Evolutionary conservation across 1,140 invertebrate genomes (phyloP).

Genomic region (Homarus americanus): DNA sequence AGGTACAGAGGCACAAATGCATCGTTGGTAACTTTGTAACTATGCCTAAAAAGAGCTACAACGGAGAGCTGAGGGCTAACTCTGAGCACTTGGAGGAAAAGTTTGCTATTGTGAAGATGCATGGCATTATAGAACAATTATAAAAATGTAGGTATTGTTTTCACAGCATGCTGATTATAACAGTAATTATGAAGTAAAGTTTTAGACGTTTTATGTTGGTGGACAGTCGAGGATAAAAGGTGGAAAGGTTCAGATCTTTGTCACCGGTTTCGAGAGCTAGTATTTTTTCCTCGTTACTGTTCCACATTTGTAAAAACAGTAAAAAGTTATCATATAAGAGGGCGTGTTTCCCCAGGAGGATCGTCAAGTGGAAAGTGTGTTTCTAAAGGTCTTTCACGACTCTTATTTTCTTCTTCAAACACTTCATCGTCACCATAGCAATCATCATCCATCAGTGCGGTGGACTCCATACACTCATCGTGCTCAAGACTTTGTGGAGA

Average conservation of each 20-base stretch:
- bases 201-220: not conserved
- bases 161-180: not conserved
- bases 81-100: not conserved
- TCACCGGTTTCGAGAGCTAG: not conserved
- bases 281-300: not conserved
- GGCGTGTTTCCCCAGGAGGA: conserved; percentile 17
- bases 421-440: conserved; percentile 29
- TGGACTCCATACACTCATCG: conserved; percentile 22
- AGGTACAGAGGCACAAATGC: conserved; percentile 10
- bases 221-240: not conserved
- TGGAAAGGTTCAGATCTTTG: not conserved
- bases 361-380: conserved; percentile 45
- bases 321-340: conserved; percentile 20
- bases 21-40: conserved; percentile 2
- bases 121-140: not conserved
- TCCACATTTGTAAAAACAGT: not conserved
- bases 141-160: not conserved
- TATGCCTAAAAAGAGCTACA: not conserved
- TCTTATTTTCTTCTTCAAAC: conserved; percentile 18
- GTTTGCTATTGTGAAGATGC: not conserved
- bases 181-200: not conserved
- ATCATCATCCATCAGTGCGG: conserved; percentile 13
- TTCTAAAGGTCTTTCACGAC: conserved; percentile 22
- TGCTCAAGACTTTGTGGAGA: not conserved
- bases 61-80: not conserved